These are phyloP conservation scores for Proterorhinus semilunaris DNA, from an alignment of 2,113 vertebrate species.

Conservation along the genomic window DNA sequence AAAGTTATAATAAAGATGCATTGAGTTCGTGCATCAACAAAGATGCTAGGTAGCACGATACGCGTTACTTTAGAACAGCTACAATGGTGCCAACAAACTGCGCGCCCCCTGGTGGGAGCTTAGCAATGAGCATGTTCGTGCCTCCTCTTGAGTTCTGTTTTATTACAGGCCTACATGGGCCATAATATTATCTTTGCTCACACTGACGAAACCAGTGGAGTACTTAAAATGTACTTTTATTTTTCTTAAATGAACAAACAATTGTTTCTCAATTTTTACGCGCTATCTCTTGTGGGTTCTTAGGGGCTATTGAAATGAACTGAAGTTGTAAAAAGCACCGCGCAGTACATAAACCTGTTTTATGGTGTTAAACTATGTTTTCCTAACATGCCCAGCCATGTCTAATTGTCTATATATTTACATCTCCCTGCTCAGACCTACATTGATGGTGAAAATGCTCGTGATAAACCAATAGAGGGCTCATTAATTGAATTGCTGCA, in stretches of 20 bases:
- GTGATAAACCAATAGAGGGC: conserved; percentile 21
- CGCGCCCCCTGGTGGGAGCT: not conserved
- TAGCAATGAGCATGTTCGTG: not conserved
- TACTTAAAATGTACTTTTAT: too few species aligned
- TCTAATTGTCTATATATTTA: not conserved
- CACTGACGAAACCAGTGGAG: too few species aligned
- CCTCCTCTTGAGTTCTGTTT: not conserved
- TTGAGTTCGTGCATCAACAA: not conserved
- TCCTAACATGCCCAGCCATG: not conserved
- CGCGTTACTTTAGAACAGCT: not conserved
- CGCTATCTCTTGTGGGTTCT: not conserved
- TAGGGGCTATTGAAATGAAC: not conserved
- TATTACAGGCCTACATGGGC: too few species aligned
- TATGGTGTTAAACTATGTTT: not conserved
- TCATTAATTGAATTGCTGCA: conserved; percentile 41
- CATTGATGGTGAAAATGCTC: conserved; percentile 3
- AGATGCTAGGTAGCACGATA: not conserved
- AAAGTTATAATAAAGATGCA: not conserved
- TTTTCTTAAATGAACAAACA: too few species aligned
- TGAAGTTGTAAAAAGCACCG: not conserved
- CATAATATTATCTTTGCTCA: too few species aligned
- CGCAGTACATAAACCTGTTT: not conserved
- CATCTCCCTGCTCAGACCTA: not conserved
- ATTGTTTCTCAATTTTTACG: not conserved
- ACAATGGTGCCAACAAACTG: not conserved